phyloP scores from a whole-genome alignment of 2,113 vertebrate genomes.

The Triplophysa rosa region DNA sequence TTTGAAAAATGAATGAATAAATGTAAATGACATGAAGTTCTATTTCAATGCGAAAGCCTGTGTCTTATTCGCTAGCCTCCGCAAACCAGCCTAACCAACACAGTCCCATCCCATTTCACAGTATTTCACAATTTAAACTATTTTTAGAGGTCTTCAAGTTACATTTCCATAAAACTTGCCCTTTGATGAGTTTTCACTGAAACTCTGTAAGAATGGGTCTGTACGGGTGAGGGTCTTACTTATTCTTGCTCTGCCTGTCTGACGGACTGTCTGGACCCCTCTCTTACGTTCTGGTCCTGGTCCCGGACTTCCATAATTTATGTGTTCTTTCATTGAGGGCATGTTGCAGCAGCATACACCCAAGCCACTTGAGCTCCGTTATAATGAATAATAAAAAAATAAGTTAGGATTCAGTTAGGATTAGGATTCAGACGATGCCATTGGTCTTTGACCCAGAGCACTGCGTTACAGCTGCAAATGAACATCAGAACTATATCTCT shows the following conservation, averaged over 20 bases:
- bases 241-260: neutral
- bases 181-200: constrained; percentile 1
- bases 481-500: neutral
- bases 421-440: neutral
- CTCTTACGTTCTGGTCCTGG: neutral
- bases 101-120: too few species aligned
- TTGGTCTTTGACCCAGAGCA: neutral
- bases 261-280: neutral
- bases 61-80: too few species aligned
- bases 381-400: neutral
- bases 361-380: neutral
- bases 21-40: too few species aligned
- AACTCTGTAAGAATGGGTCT: neutral
- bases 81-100: too few species aligned
- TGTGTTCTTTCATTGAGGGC: neutral
- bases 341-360: neutral
- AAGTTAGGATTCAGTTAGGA: too few species aligned
- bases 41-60: too few species aligned
- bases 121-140: too few species aligned
- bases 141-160: neutral
- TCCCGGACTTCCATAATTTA: neutral
- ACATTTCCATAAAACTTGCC: constrained; percentile 12
- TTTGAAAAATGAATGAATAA: too few species aligned
- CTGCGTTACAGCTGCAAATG: neutral
- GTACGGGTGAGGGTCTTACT: neutral